These are phyloP conservation scores for human DNA, from an alignment of 2,113 vertebrate genomes.

Conservation along the genomic window GRCh38 chr12:27048501-27049000, in stretches of 20 bases:
- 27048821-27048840: background rate
- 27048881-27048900: background rate
- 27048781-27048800: background rate
- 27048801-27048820: constrained; percentile 1
- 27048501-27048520: no score
- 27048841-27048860: background rate
- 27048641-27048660: background rate
- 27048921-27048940: background rate
- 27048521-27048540: no score
- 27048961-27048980: background rate
- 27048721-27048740: background rate
- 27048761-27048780: background rate
- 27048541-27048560: no score
- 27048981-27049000: background rate
- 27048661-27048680: background rate
- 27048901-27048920: background rate
- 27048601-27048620: background rate
- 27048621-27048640: background rate
- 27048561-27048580: background rate
- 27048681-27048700: background rate
- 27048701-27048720: background rate
- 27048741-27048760: constrained; percentile 14
- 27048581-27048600: background rate
- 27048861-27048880: background rate
- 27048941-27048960: background rate